Base-by-base conservation (phyloP, 2,797 vertebrate genomes). In the Alosa sapidissima region DNA sequence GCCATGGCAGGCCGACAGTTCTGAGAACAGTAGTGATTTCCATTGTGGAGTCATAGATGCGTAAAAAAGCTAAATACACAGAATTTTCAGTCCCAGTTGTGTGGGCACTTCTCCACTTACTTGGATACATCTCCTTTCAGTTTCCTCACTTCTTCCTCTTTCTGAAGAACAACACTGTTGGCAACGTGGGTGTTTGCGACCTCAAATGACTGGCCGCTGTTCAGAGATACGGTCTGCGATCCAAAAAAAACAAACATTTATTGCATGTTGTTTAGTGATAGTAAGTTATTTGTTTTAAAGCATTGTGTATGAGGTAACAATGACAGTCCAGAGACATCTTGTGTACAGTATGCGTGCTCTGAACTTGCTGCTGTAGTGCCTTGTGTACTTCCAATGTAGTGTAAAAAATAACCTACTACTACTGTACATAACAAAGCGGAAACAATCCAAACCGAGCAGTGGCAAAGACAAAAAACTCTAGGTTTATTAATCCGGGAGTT, bases 91-190 rank as follows among this genome's bases (percentile, higher is more conserved):
- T 1, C 21, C 58, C n/a, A 24, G 5, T 24, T 62, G 58, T n/a
- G n/a, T 24, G 9, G n/a, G 58, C 58, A 41, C 41, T 41, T 41
- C 41, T 41, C 41, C 83, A 88, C 93, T 93, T 91, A 98, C 98
- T 96, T 97, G 91, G 94, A 93, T 90, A 98, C 89, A 89, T 94
- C 93, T 19, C 87, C 91, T 89, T 90, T 96, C 89, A 97, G 93
- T 88, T 93, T 92, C 0, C 91, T 92, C 62, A 95, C 89, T 89
- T 97, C 95, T 85, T 97, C 92, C 36, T 97, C 96, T 92, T 96
- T 97, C 91, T 93, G 94, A 85, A 92, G 93, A 84, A 95, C 88
- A 87, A 92, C 86, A 49, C 93, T 93, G 89, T 95, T 91, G 0
- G 93, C 90, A 85, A 98, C 94, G 82, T 91, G 93, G 89, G 90